Base-by-base conservation (phyloP, 2,113 vertebrate genomes). In the Diglossa brunneiventris region DNA sequence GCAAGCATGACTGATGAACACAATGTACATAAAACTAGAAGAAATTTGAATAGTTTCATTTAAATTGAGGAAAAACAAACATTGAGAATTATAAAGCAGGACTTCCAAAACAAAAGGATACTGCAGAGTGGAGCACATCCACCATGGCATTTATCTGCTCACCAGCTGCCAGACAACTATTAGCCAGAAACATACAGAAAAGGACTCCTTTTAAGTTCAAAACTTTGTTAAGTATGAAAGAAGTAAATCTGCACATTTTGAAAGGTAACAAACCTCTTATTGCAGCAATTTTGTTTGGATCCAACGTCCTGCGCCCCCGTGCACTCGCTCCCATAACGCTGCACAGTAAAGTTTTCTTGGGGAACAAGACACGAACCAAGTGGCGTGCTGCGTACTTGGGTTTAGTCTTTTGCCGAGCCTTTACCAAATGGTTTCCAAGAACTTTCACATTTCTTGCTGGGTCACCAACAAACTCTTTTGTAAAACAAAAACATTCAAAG, bases 221-320 rank as follows among this genome's bases (percentile, higher is more conserved):
- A 63, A 50, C 21, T 26, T 35, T 0, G 1, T 18, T 21, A 74
- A 59, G 21, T n/a, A 52, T 18, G 56, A 28, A 70, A 62, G 20
- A 37, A 66, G 30, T 13, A 62, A 49, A 66, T 11, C 20, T 16
- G 12, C 16, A 7, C 13, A 41, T 72, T 90, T 83, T 39, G 35
- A 63, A 78, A 86, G 19, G 77, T 28, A 35, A 30, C 94, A 69
- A 93, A 98, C 98, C 98, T 98, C 98, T 98, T 90, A 99, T 80
- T 50, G 98, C 98, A 82, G 94, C 93, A 42, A 98, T 76, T 92
- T 98, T 98, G 89, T 98, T 98, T n/a, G 95, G 96, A 91, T 98
- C 98, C 56, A 98, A 15, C 2, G 88, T 94, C 52, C 95, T 97
- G 20, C 91, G 84, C 39, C 92, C 95, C 72, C 94, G 95, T 18